phyloP scores from a whole-genome alignment of 2,797 vertebrate genomes.

The Xiphophorus birchmanni region DNA sequence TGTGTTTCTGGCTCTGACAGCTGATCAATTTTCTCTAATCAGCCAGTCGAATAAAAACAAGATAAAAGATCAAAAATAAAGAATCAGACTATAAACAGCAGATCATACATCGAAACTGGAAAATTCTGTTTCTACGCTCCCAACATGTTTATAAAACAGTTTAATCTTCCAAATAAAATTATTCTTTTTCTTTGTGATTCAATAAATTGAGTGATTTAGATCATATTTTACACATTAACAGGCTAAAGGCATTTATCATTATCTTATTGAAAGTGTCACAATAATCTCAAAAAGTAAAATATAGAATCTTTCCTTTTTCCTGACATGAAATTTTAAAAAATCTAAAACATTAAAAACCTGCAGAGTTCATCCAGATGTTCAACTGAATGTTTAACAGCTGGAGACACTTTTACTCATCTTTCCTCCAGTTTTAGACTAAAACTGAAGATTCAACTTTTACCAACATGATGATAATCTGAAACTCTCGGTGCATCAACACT shows the following conservation, averaged over 20 bases:
- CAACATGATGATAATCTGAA: not conserved
- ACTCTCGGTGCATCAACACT: too few relatives aligned
- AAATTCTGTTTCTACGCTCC: not conserved
- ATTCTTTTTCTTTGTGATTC: not conserved
- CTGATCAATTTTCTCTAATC: not conserved
- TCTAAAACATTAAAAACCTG: not conserved
- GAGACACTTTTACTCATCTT: not conserved
- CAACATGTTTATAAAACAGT: not conserved
- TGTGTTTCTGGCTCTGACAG: not conserved
- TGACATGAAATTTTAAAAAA: not conserved
- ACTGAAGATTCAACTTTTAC: not conserved
- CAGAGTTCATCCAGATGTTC: not conserved
- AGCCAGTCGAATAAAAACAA: too few relatives aligned
- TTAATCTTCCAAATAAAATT: not conserved
- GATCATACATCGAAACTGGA: not conserved
- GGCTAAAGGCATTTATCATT: not conserved
- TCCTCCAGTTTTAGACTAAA: not conserved
- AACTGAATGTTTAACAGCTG: not conserved
- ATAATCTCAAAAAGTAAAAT: not conserved
- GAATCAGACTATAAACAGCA: not conserved
- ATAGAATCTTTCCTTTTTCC: not conserved
- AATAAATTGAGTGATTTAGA: not conserved
- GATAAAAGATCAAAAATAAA: too few relatives aligned
- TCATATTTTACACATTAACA: not conserved
- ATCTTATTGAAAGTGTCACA: not conserved